Evolutionary conservation across 1,140 invertebrate species (phyloP).

Genomic region (Hermetia illucens): DNA sequence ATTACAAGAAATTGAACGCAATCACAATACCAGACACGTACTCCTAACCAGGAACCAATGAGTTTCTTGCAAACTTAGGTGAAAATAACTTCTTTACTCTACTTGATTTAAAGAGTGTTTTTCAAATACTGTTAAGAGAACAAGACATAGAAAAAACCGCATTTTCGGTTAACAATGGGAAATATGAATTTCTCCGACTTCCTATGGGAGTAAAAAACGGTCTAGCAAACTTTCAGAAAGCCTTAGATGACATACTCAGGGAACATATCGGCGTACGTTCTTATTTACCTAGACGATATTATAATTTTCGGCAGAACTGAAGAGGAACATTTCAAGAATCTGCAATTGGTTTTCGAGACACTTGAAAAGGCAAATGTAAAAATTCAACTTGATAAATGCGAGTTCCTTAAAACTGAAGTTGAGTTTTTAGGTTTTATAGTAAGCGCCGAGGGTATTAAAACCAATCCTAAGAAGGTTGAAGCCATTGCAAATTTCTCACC

Average conservation of each 20-base stretch:
- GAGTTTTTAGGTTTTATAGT: slow-evolving; percentile 7
- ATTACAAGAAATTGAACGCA: too few species aligned
- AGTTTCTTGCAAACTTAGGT: too few species aligned
- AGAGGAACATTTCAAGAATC: slow-evolving; percentile 27
- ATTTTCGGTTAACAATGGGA: background rate
- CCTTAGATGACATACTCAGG: background rate
- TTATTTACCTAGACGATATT: slow-evolving; percentile 15
- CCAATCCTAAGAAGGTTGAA: slow-evolving; percentile 11
- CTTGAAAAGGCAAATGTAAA: slow-evolving; percentile 29
- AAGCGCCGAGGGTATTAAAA: slow-evolving; percentile 7
- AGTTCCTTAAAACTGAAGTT: slow-evolving; percentile 21
- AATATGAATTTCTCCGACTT: too few species aligned
- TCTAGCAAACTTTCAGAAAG: background rate
- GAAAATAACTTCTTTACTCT: too few species aligned
- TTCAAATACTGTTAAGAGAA: slow-evolving; percentile 1
- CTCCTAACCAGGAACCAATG: too few species aligned
- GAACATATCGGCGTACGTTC: background rate
- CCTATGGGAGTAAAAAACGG: too few species aligned
- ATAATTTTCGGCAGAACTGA: slow-evolving; percentile 12
- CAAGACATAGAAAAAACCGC: background rate
- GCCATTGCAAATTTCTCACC: slow-evolving; percentile 8
- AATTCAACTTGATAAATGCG: slow-evolving; percentile 30
- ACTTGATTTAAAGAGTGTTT: too few species aligned
- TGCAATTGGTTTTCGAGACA: slow-evolving; percentile 23
- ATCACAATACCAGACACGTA: too few species aligned